A percentile compares a stretch with the other conserved stretches of the same genome.
These are phyloP conservation scores for Lepidostoma basale DNA, from an alignment of 1,140 invertebrate species.

Conservation along the genomic window DNA sequence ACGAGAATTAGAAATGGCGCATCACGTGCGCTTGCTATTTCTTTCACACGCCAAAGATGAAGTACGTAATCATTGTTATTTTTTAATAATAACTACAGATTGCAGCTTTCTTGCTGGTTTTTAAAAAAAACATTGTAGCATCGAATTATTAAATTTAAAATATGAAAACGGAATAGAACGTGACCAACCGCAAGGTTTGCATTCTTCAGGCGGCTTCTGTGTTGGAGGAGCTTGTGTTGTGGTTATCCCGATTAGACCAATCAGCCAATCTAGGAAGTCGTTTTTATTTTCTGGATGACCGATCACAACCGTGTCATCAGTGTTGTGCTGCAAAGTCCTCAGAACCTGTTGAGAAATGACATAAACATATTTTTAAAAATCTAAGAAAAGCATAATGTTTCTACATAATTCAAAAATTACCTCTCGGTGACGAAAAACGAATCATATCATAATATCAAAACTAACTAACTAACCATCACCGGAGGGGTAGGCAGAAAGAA, in stretches of 20 bases:
- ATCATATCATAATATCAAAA: no score
- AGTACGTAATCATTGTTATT: background rate
- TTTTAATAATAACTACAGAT: background rate
- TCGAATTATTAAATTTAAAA: background rate
- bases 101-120: background rate
- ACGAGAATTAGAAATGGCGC: no score
- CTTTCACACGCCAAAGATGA: background rate
- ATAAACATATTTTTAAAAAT: no score
- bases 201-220: constrained; percentile 26
- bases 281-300: constrained; percentile 16
- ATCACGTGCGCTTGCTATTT: no score
- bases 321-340: no score
- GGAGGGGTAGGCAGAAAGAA: no score
- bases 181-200: constrained; percentile 32
- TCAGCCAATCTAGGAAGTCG: constrained; percentile 39
- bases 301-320: background rate
- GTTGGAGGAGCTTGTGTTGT: constrained; percentile 30
- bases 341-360: no score
- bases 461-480: no score
- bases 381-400: no score
- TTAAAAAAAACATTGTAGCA: background rate
- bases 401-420: no score
- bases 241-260: constrained; percentile 24
- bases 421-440: no score
- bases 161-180: background rate